Percentiles rank a stretch among this genome's conserved stretches.
Evolutionary conservation across 2,888 invertebrate genomes (phyloP).

Genomic region (Sinodicranocentrus sp.): DNA sequence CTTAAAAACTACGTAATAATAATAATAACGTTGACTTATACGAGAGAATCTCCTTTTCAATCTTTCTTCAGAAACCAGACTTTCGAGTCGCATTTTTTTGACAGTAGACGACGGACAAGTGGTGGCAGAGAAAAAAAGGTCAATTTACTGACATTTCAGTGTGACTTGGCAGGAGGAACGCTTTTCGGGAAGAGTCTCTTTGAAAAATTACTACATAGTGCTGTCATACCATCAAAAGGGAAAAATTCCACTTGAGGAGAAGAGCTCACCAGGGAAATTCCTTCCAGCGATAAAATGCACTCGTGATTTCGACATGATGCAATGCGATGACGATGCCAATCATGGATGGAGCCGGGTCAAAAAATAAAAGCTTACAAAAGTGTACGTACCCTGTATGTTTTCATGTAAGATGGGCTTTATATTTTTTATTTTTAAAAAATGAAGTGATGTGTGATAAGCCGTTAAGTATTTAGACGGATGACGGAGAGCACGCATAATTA

Average conservation of each 20-base stretch:
- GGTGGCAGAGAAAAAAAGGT: not conserved
- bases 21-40: no score
- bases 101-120: not conserved
- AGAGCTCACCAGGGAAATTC: slow-evolving; percentile 12
- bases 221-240: slow-evolving; percentile 33
- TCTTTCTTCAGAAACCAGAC: slow-evolving; percentile 41
- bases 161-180: slow-evolving; percentile 7
- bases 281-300: slow-evolving; percentile 44
- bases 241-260: not conserved
- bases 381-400: no score
- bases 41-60: no score
- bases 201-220: slow-evolving; percentile 23
- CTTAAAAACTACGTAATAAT: no score
- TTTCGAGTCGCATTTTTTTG: slow-evolving; percentile 36
- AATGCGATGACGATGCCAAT: not conserved
- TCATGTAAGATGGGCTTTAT: no score
- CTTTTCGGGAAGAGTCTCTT: not conserved
- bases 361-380: no score
- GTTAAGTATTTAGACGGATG: no score
- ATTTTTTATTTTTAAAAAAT: no score
- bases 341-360: no score
- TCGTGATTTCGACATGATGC: no score
- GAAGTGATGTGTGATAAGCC: no score
- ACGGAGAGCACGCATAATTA: no score
- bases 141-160: slow-evolving; percentile 41